These are phyloP conservation scores for Enoplosus armatus DNA, from an alignment of 2,797 vertebrate species.

Conservation along the genomic window DNA sequence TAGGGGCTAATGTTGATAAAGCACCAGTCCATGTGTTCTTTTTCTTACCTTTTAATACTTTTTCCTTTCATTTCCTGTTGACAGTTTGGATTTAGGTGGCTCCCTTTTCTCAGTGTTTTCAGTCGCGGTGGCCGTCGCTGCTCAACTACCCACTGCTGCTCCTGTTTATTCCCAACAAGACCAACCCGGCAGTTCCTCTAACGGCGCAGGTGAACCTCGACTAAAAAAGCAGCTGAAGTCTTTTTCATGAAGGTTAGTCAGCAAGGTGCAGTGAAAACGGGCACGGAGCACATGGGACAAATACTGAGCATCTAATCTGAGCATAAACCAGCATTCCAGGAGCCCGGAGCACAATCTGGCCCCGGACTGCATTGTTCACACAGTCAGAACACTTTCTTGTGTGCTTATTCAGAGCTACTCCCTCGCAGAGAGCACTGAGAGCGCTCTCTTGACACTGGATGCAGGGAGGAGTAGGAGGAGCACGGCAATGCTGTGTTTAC, in stretches of 20 bases:
- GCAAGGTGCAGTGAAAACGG: conserved; percentile 17
- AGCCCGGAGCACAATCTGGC: conserved; percentile 12
- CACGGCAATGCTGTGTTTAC: conserved; percentile 20
- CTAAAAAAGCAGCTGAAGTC: conserved; percentile 19
- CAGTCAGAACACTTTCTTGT: conserved; percentile 23
- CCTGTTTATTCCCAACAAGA: conserved; percentile 17
- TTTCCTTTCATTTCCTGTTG: background rate
- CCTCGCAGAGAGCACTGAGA: conserved; percentile 6
- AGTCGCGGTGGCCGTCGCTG: background rate
- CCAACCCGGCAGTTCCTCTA: background rate
- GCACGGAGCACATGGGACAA: conserved; percentile 19
- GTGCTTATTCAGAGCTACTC: conserved; percentile 44
- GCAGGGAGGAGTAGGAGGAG: conserved; percentile 1
- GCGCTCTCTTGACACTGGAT: conserved; percentile 2
- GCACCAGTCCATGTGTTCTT: background rate
- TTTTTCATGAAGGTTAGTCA: conserved; percentile 20
- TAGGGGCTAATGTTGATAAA: background rate
- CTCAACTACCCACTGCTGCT: background rate
- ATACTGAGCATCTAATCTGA: conserved; percentile 37
- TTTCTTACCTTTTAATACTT: background rate
- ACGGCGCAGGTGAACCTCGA: background rate
- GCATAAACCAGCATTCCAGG: conserved; percentile 27
- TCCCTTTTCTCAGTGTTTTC: background rate
- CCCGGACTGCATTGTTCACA: conserved; percentile 36
- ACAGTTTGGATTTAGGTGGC: background rate